Percentiles rank a stretch among this genome's conserved stretches.
phyloP scores from a whole-genome alignment of 2,888 invertebrate genomes.

The Odontocerum albicorne region DNA sequence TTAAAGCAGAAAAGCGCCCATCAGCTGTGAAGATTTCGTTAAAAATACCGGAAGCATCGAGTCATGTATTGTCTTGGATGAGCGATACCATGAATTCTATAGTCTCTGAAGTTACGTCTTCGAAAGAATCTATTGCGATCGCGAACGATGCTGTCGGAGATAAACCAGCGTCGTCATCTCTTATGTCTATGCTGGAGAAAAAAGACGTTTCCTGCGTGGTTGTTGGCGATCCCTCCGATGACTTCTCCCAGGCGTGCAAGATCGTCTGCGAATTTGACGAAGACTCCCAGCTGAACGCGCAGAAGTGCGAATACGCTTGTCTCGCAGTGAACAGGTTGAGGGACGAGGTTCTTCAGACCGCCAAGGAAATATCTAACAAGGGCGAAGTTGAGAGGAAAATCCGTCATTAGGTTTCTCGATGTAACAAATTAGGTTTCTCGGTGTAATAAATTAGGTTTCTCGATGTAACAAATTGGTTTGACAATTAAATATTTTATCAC shows the following conservation, averaged over 20 bases:
- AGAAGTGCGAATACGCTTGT: conserved; percentile 15
- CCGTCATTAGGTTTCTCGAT: too few relatives aligned
- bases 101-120: too few relatives aligned
- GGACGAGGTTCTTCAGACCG: conserved; percentile 10
- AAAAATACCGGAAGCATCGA: too few relatives aligned
- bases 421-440: too few relatives aligned
- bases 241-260: conserved; percentile 16
- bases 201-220: conserved; percentile 9
- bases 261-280: conserved; percentile 13
- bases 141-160: not conserved
- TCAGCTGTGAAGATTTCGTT: not conserved
- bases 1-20: not conserved
- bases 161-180: not conserved
- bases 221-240: conserved; percentile 10
- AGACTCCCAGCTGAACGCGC: conserved; percentile 1
- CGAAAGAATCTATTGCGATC: too few relatives aligned
- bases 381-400: conserved; percentile 1
- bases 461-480: too few relatives aligned
- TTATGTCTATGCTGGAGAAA: conserved; percentile 8
- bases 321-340: conserved; percentile 11
- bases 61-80: too few relatives aligned
- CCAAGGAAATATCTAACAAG: conserved; percentile 11
- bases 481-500: too few relatives aligned
- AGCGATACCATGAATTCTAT: too few relatives aligned
- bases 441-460: too few relatives aligned